Percentiles rank a stretch among this genome's conserved stretches.
Evolutionary conservation across 1,140 invertebrate genomes (phyloP).

Genomic region (Idris sp.): DNA sequence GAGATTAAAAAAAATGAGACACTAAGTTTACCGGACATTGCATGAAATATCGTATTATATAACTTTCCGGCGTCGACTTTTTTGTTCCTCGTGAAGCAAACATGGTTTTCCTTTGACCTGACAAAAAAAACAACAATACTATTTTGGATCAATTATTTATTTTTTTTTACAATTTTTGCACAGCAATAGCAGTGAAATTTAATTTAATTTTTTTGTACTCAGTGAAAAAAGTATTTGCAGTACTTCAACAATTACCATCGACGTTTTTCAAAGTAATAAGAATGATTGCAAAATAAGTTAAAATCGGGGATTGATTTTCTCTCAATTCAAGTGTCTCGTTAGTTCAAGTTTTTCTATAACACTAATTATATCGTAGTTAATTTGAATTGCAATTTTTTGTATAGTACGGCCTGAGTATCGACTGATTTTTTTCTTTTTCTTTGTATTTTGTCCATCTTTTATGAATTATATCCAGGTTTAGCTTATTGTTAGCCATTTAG

Average conservation of each 20-base stretch:
- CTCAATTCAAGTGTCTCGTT: conserved; percentile 34
- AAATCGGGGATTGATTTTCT: conserved; percentile 37
- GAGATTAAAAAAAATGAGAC: conserved; percentile 26
- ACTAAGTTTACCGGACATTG: conserved; percentile 32
- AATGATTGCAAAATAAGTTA: conserved; percentile 7
- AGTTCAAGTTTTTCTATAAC: conserved; percentile 22
- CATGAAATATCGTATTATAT: conserved; percentile 51
- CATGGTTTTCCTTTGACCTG: not conserved
- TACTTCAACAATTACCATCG: not conserved
- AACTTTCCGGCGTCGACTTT: conserved; percentile 22
- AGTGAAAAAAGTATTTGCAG: no score
- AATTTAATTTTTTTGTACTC: no score
- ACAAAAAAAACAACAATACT: no score
- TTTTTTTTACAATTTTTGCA: conserved; percentile 29
- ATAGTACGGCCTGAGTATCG: not conserved
- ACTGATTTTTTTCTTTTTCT: conserved; percentile 20
- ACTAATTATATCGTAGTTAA: conserved; percentile 40
- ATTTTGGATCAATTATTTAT: conserved; percentile 44
- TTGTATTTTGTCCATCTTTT: conserved; percentile 31
- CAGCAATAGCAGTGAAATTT: no score
- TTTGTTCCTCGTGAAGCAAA: conserved; percentile 12
- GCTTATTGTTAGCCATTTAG: conserved; percentile 41
- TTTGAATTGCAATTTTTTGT: conserved; percentile 11
- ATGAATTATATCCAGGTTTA: conserved; percentile 8
- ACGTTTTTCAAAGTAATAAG: conserved; percentile 1